Conservation (phyloP, 2,113 vertebrate species). For the Hylia prasina region DNA sequence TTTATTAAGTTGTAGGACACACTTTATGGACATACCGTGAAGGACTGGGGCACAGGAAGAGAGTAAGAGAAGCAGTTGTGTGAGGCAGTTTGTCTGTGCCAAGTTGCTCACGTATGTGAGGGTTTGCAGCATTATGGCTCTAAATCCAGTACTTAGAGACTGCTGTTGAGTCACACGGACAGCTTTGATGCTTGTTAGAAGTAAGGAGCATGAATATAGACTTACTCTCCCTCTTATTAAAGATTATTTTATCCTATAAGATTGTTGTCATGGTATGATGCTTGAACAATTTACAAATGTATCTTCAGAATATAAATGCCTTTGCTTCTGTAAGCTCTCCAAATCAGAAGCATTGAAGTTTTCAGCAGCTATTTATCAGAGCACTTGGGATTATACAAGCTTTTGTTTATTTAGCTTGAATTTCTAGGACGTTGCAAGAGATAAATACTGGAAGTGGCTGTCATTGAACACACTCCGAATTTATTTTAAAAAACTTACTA, state of each 20-base stretch:
- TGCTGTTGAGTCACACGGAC: neutral
- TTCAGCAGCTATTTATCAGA: slow-evolving; percentile 33
- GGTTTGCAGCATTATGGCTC: neutral
- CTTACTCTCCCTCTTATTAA: slow-evolving; percentile 42
- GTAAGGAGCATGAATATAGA: slow-evolving; percentile 17
- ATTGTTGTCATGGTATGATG: slow-evolving; percentile 5
- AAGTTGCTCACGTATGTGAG: neutral
- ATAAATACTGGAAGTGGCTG: neutral
- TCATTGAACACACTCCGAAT: neutral
- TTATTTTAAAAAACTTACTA: neutral
- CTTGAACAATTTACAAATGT: slow-evolving; percentile 15
- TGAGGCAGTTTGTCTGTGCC: neutral
- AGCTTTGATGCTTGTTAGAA: slow-evolving; percentile 20
- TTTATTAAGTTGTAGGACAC: neutral
- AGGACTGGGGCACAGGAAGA: neutral
- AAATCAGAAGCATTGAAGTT: neutral
- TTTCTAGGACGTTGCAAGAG: neutral
- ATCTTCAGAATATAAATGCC: slow-evolving; percentile 2
- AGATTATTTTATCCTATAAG: slow-evolving; percentile 50
- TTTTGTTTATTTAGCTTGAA: slow-evolving; percentile 36
- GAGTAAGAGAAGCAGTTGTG: neutral
- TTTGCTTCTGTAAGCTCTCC: neutral
- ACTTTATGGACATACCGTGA: neutral
- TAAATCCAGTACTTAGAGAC: neutral
- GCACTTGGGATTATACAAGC: neutral